Evolutionary conservation across 2,888 invertebrate genomes (phyloP).

Genomic region (Ormyrus nitidulus): DNA sequence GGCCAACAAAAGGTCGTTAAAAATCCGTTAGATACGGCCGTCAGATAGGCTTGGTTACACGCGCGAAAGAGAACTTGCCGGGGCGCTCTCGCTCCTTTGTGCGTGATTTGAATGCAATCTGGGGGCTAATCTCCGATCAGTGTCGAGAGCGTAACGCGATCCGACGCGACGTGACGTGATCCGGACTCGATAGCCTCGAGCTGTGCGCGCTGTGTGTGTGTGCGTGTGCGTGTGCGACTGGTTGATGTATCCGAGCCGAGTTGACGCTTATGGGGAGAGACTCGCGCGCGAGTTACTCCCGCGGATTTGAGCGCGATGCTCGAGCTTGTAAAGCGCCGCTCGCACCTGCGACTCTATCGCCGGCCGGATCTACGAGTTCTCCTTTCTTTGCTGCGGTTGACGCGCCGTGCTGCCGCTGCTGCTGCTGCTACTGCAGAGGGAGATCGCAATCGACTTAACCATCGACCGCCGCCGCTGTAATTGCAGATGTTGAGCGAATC

Average conservation of each 20-base stretch:
- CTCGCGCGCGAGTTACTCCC: conserved; percentile 7
- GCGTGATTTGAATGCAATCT: conserved; percentile 74
- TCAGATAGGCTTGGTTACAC: conserved; percentile 68
- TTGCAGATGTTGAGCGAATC: conserved; percentile 29
- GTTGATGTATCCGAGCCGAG: conserved; percentile 20
- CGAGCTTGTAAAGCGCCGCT: conserved; percentile 19
- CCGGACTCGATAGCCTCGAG: conserved; percentile 69
- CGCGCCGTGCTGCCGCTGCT: neutral
- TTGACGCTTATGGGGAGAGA: conserved; percentile 41
- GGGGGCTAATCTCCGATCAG: conserved; percentile 74
- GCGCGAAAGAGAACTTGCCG: conserved; percentile 15
- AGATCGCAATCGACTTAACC: neutral
- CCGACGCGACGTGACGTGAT: conserved; percentile 73
- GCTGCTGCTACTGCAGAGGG: neutral
- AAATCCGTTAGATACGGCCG: conserved; percentile 74
- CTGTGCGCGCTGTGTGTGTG: conserved; percentile 51
- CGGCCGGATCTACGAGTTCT: conserved; percentile 2
- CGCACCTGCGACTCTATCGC: conserved; percentile 46
- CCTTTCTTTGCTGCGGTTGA: neutral
- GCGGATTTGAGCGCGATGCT: conserved; percentile 31
- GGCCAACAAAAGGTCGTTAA: conserved; percentile 73
- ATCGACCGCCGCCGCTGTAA: conserved; percentile 21
- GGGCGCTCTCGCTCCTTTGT: conserved; percentile 68
- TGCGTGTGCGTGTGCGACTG: conserved; percentile 45
- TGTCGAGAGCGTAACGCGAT: conserved; percentile 74